phyloP scores from a whole-genome alignment of 2,113 vertebrate genomes.

The Entosphenus tridentatus region DNA sequence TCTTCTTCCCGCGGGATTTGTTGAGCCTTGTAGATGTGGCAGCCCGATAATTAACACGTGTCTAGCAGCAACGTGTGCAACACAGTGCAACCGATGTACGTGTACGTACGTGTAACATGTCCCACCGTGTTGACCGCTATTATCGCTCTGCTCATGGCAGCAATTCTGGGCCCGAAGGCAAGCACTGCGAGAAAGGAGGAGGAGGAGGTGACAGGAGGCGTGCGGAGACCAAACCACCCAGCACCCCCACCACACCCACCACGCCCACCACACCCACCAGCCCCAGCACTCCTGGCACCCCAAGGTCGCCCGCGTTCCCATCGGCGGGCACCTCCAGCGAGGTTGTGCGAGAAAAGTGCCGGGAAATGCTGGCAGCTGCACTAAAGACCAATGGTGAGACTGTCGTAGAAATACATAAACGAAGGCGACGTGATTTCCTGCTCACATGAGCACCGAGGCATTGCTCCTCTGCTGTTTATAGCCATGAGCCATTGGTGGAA shows the following conservation, averaged over 20 bases:
- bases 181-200: too few species aligned
- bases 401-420: not conserved
- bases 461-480: too few species aligned
- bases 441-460: too few species aligned
- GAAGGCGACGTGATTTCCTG: not conserved
- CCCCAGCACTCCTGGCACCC: slow-evolving; percentile 17
- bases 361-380: slow-evolving; percentile 61
- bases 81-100: too few species aligned
- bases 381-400: slow-evolving; percentile 52
- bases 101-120: too few species aligned
- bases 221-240: slow-evolving; percentile 28
- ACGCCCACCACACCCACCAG: slow-evolving; percentile 44
- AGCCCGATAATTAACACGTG: too few species aligned
- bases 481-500: not conserved
- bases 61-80: too few species aligned
- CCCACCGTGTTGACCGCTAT: too few species aligned
- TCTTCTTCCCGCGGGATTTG: too few species aligned
- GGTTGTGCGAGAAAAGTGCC: slow-evolving; percentile 68
- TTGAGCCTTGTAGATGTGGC: too few species aligned
- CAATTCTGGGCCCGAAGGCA: too few species aligned
- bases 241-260: slow-evolving; percentile 35
- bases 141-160: too few species aligned
- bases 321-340: slow-evolving; percentile 47
- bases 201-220: slow-evolving; percentile 25
- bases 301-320: slow-evolving; percentile 15